Conservation (phyloP, 2,113 vertebrate species). For the Zosterops japonicus region DNA sequence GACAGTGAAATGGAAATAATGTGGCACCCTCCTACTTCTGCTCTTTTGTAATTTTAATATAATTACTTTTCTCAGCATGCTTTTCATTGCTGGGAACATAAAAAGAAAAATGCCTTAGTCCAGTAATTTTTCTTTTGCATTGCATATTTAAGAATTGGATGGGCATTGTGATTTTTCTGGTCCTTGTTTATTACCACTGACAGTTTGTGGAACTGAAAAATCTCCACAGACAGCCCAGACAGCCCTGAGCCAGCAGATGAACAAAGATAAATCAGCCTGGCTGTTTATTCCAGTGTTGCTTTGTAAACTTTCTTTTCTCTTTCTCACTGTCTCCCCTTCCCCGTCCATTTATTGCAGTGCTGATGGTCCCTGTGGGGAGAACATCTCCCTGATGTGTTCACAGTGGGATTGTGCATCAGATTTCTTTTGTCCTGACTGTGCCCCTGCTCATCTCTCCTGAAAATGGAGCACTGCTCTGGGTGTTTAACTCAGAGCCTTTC, state of each 20-base stretch:
- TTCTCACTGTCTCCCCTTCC: not conserved
- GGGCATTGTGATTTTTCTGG: not conserved
- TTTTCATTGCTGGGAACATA: conserved; percentile 11
- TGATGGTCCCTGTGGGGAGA: not conserved
- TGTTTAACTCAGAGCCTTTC: not conserved
- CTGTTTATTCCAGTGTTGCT: not conserved
- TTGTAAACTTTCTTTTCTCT: not conserved
- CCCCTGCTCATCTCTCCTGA: not conserved
- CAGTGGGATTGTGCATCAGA: not conserved
- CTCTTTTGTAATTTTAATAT: conserved; percentile 34
- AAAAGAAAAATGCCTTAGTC: conserved; percentile 12
- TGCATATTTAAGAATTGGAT: conserved; percentile 14
- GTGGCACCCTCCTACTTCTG: not conserved
- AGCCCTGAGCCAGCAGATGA: not conserved
- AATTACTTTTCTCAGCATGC: conserved; percentile 58
- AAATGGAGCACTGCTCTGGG: not conserved
- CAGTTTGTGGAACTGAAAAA: not conserved
- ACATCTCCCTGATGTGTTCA: not conserved
- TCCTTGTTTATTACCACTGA: conserved; percentile 6
- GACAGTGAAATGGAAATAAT: conserved; percentile 18
- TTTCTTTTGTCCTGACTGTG: not conserved
- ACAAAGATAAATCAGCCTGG: not conserved
- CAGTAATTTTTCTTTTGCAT: conserved; percentile 23
- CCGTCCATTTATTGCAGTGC: not conserved
- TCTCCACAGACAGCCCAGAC: not conserved